Evolutionary conservation across 2,113 vertebrate species (phyloP).

Genomic region (Camelus bactrianus): DNA sequence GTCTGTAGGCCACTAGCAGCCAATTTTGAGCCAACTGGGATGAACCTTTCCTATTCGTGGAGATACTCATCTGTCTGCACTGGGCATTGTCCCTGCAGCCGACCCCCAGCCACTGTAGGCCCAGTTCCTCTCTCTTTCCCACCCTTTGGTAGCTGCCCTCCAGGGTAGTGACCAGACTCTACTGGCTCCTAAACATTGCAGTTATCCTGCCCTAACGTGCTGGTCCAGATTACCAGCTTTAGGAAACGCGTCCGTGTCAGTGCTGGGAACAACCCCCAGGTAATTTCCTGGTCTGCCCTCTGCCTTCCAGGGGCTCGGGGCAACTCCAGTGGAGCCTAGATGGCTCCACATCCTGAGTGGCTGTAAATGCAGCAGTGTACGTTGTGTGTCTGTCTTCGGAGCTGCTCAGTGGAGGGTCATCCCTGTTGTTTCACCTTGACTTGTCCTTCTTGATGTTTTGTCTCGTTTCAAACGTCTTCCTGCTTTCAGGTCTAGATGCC

Average conservation of each 20-base stretch:
- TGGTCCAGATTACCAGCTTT: neutral
- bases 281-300: neutral
- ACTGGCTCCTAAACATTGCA: neutral
- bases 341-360: neutral
- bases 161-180: neutral
- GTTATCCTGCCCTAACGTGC: neutral
- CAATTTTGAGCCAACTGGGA: neutral
- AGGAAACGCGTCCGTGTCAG: neutral
- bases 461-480: neutral
- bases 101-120: neutral
- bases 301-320: neutral
- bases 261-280: neutral
- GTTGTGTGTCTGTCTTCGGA: neutral
- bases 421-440: neutral
- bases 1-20: neutral
- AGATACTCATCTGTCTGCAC: neutral
- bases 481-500: conserved; percentile 70
- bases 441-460: conserved; percentile 9
- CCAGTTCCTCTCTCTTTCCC: neutral
- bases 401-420: neutral
- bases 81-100: rapidly evolving
- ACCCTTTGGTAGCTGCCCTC: neutral
- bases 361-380: neutral
- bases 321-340: neutral
- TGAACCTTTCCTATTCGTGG: neutral